Conservation (phyloP, 2,888 invertebrate species). For the Macrosiphum euphorbiae region DNA sequence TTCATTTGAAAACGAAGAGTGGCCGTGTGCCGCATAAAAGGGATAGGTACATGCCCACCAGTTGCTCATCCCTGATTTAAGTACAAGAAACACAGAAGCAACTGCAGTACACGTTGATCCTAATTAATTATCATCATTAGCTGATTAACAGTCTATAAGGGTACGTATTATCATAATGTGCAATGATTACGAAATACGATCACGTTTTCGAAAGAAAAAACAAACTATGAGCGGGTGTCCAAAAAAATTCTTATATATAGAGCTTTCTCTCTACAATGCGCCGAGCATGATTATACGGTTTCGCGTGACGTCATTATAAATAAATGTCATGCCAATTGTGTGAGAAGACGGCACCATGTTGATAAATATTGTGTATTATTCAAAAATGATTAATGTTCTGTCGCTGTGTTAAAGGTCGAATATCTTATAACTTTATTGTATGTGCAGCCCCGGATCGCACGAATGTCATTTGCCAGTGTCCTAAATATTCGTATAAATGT, state of each 20-base stretch:
- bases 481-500: background rate
- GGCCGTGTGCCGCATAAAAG: background rate
- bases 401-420: slow-evolving; percentile 45
- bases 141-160: slow-evolving; percentile 12
- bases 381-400: slow-evolving; percentile 48
- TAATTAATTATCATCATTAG: background rate
- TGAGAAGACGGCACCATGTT: slow-evolving; percentile 9
- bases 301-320: slow-evolving; percentile 46
- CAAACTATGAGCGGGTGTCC: slow-evolving; percentile 18
- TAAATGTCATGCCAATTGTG: slow-evolving; percentile 39
- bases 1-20: background rate
- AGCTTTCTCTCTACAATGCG: slow-evolving; percentile 33
- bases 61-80: background rate
- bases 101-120: background rate
- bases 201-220: slow-evolving; percentile 33
- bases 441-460: background rate
- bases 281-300: slow-evolving; percentile 37
- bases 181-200: background rate
- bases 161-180: background rate
- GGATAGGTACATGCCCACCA: background rate
- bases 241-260: background rate
- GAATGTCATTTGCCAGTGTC: background rate
- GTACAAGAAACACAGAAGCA: background rate
- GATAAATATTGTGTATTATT: slow-evolving; percentile 43
- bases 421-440: slow-evolving; percentile 24